Conservation (phyloP, 1,140 invertebrate species). For the Danaus plexippus region DNA sequence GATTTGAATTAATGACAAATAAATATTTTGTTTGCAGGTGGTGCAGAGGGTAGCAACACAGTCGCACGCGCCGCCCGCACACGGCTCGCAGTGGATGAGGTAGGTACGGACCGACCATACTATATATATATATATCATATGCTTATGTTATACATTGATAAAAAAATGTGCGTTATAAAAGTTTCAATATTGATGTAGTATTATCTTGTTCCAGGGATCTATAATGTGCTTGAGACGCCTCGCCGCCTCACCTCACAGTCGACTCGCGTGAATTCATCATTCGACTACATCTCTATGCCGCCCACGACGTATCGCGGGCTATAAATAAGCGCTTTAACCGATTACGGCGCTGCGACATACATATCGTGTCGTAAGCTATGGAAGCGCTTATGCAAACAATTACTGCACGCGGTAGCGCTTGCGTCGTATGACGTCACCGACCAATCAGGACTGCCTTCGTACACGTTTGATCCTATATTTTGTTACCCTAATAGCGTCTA, state of each 20-base stretch:
- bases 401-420: no score
- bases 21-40: slow-evolving; percentile 34
- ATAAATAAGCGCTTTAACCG: no score
- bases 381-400: not conserved
- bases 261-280: no score
- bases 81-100: slow-evolving; percentile 65
- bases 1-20: not conserved
- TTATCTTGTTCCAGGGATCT: slow-evolving; percentile 19
- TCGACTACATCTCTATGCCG: no score
- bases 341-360: slow-evolving; percentile 2
- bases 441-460: slow-evolving; percentile 12
- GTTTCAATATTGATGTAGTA: not conserved
- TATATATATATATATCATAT: slow-evolving; percentile 6
- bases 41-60: slow-evolving; percentile 63
- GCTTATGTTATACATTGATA: not conserved
- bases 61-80: slow-evolving; percentile 45
- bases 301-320: no score
- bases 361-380: not conserved
- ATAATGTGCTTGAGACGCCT: slow-evolving; percentile 18
- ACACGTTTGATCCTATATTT: slow-evolving; percentile 9
- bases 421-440: not conserved
- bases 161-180: not conserved
- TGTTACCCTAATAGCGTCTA: slow-evolving; percentile 18
- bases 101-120: slow-evolving; percentile 34
- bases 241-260: slow-evolving; percentile 10